Conservation (phyloP, 1,140 invertebrate species). For the Coptotermes formosanus region DNA sequence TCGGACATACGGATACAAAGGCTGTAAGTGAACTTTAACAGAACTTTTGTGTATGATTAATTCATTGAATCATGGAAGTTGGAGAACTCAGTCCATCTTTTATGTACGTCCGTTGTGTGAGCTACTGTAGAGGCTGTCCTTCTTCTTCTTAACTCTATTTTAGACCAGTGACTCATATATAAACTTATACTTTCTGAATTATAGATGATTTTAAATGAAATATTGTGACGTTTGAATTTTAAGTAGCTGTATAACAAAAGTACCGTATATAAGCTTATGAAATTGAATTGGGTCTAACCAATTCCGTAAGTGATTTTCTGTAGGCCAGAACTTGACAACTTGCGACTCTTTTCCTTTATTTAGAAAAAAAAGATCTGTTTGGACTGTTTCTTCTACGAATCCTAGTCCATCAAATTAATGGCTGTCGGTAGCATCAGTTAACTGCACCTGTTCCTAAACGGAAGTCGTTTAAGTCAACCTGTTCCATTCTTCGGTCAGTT, state of each 20-base stretch:
- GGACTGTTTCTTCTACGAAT: not conserved
- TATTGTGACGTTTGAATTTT: not conserved
- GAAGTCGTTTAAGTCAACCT: not conserved
- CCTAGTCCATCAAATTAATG: conserved; percentile 6
- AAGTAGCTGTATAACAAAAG: not conserved
- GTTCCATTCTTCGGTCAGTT: not conserved
- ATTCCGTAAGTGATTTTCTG: not conserved
- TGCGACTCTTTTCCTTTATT: not conserved
- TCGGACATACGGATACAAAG: too few species aligned
- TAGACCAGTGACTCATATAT: too few species aligned
- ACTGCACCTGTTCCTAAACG: conserved; percentile 9
- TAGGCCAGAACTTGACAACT: not conserved
- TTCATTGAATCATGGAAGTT: too few species aligned
- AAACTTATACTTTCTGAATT: not conserved
- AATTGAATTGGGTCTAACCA: not conserved
- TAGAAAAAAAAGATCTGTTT: not conserved
- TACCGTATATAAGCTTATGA: not conserved
- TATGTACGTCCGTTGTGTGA: too few species aligned
- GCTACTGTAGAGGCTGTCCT: too few species aligned
- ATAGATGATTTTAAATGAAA: not conserved
- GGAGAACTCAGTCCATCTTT: too few species aligned
- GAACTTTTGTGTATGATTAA: too few species aligned
- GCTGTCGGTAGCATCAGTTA: not conserved
- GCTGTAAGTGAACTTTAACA: too few species aligned
- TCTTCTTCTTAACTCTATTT: too few species aligned